phyloP scores from a whole-genome alignment of 2,888 invertebrate species.

The Lepetodrilus schrolli region DNA sequence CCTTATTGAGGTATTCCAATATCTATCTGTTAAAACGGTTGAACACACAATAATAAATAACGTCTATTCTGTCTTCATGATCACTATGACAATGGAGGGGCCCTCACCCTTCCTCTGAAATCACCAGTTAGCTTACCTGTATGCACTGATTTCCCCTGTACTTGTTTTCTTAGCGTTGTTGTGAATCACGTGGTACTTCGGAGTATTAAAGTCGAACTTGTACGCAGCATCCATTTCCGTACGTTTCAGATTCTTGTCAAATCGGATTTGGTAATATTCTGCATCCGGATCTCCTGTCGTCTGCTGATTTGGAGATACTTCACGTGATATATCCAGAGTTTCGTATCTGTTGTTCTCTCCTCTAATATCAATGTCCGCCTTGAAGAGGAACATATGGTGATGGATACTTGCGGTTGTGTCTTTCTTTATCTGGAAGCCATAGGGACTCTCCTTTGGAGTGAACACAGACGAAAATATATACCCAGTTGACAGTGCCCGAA shows the following conservation, averaged over 20 bases:
- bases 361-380: conserved; percentile 61
- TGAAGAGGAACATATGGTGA: conserved; percentile 66
- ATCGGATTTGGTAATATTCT: conserved; percentile 47
- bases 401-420: conserved; percentile 60
- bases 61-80: too few relatives aligned
- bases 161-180: conserved; percentile 49
- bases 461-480: conserved; percentile 56
- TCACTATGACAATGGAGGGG: too few relatives aligned
- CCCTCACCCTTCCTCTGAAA: too few relatives aligned
- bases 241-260: conserved; percentile 41
- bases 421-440: conserved; percentile 56
- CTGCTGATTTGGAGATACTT: conserved; percentile 42
- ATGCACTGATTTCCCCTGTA: conserved; percentile 27
- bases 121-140: too few relatives aligned
- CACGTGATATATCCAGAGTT: conserved; percentile 58
- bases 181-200: conserved; percentile 65
- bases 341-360: conserved; percentile 65
- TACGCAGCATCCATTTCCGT: conserved; percentile 60
- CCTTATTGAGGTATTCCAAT: too few relatives aligned
- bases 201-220: conserved; percentile 60
- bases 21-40: too few relatives aligned
- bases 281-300: conserved; percentile 42
- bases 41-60: too few relatives aligned
- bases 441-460: conserved; percentile 42
- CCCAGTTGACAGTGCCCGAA: conserved; percentile 59